Evolutionary conservation across 1,140 invertebrate genomes (phyloP).

Genomic region (Dendrolimus punctatus): DNA sequence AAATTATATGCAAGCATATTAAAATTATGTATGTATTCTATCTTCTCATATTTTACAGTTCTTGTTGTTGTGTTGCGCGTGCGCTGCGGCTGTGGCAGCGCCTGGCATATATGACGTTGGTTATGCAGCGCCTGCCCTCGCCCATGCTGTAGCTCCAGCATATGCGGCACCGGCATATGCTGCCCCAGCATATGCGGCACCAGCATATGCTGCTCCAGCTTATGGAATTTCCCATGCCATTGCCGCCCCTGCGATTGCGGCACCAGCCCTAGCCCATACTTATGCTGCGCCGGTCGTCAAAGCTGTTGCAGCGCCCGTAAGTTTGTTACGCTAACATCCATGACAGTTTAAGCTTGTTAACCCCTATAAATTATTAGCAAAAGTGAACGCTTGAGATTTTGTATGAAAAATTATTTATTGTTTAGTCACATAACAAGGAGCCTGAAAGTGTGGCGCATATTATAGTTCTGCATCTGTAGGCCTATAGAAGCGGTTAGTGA

Average conservation of each 20-base stretch:
- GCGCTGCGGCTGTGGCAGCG: constrained; percentile 41
- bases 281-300: constrained; percentile 32
- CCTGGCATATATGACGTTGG: constrained; percentile 39
- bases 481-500: too few species aligned
- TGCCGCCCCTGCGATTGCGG: constrained; percentile 13
- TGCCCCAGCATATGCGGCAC: constrained; percentile 10
- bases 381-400: too few species aligned
- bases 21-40: background rate
- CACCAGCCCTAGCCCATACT: constrained; percentile 13
- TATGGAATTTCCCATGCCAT: constrained; percentile 12
- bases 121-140: constrained; percentile 18
- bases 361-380: too few species aligned
- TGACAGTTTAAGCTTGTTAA: too few species aligned
- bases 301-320: constrained; percentile 34
- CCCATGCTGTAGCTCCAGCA: constrained; percentile 17
- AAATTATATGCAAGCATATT: background rate
- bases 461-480: too few species aligned
- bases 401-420: too few species aligned
- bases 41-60: constrained; percentile 25
- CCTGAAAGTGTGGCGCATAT: too few species aligned
- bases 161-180: constrained; percentile 29
- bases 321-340: background rate
- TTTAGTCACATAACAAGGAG: too few species aligned
- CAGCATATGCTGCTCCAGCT: constrained; percentile 11
- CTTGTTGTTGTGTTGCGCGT: constrained; percentile 55